Evolutionary conservation across 2,113 vertebrate species (phyloP).

Genomic region (Oncorhynchus keta): DNA sequence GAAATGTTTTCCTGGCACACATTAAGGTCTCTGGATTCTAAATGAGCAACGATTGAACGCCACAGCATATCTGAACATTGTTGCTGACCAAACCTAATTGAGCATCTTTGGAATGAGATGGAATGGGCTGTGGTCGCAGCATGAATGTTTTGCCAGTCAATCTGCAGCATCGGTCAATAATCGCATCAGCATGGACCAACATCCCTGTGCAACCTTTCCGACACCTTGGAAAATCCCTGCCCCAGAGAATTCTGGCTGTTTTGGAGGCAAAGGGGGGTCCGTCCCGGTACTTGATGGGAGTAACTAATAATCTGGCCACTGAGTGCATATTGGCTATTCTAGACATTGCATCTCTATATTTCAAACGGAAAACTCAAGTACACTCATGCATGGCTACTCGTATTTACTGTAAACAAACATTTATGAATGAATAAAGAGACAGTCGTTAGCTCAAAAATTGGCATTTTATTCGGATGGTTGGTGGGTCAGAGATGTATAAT

Average conservation of each 20-base stretch:
- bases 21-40: too few relatives aligned
- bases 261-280: too few relatives aligned
- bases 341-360: too few relatives aligned
- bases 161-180: slow-evolving; percentile 9
- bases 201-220: too few relatives aligned
- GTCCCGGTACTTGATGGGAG: too few relatives aligned
- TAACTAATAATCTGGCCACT: background rate
- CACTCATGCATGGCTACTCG: background rate
- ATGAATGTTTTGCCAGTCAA: background rate
- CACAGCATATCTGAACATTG: too few relatives aligned
- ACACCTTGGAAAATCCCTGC: background rate
- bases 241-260: too few relatives aligned
- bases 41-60: background rate
- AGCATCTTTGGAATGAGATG: background rate
- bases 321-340: background rate
- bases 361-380: background rate
- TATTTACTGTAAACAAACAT: background rate
- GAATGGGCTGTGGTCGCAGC: background rate
- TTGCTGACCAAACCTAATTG: too few relatives aligned
- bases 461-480: slow-evolving; percentile 98
- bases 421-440: slow-evolving; percentile 60
- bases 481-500: slow-evolving; percentile 93
- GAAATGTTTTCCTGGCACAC: too few relatives aligned
- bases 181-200: too few relatives aligned
- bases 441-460: slow-evolving; percentile 96